A percentile compares a stretch with the other conserved stretches of the same genome.
phyloP scores from a whole-genome alignment of 2,113 vertebrate genomes.

The Erythrocercus mccallii region DNA sequence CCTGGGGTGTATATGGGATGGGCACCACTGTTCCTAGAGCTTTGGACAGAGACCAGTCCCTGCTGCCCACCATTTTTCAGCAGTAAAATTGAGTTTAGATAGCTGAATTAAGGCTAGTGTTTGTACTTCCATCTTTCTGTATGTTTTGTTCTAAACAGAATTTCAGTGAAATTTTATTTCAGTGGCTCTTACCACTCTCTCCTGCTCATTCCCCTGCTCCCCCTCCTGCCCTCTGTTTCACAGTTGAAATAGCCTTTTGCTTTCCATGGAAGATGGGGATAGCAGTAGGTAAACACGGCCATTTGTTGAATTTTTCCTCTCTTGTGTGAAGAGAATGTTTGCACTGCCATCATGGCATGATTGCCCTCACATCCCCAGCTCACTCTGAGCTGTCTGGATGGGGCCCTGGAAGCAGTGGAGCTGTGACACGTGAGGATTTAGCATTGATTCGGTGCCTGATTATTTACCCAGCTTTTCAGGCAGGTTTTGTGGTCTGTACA shows the following conservation, averaged over 20 bases:
- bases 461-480: neutral
- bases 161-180: conserved; percentile 8
- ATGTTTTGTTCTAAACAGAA: neutral
- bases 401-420: neutral
- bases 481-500: neutral
- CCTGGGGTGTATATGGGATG: neutral
- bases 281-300: conserved; percentile 5
- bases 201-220: neutral
- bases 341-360: neutral
- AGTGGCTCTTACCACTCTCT: neutral
- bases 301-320: conserved; percentile 41
- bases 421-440: neutral
- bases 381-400: accelerated
- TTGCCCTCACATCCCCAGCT: neutral
- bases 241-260: neutral
- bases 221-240: neutral
- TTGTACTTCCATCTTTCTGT: neutral
- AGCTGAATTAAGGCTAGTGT: neutral
- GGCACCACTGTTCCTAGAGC: accelerated
- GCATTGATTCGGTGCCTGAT: neutral
- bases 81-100: neutral
- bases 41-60: neutral
- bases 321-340: neutral
- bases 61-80: neutral
- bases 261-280: neutral